phyloP scores from a whole-genome alignment of 2,113 vertebrate species.

The Tenrec ecaudatus region DNA sequence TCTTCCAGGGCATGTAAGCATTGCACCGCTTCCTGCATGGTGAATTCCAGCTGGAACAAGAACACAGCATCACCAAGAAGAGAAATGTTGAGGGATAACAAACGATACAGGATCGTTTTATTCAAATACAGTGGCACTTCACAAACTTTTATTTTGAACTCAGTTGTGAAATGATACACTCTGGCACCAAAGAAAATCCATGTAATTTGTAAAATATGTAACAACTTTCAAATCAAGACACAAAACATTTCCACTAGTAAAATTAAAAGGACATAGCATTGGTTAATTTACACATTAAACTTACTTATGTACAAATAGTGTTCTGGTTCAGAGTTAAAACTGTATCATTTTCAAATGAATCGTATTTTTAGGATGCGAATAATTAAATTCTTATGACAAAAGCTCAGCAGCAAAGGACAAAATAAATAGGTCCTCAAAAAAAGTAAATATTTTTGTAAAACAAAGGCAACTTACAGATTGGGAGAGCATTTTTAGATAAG shows the following conservation, averaged over 20 bases:
- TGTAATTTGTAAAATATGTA: slow-evolving; percentile 22
- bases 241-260: slow-evolving; percentile 52
- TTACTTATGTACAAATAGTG: slow-evolving; percentile 38
- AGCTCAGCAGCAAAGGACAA: neutral
- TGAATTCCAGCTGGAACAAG: slow-evolving; percentile 92
- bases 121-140: neutral
- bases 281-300: slow-evolving; percentile 52
- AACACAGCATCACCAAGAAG: slow-evolving; percentile 2
- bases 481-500: neutral
- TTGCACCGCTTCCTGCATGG: slow-evolving; percentile 96
- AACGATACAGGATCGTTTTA: neutral
- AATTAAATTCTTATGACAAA: neutral
- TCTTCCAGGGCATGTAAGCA: slow-evolving; percentile 95
- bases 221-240: slow-evolving; percentile 42
- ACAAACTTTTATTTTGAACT: neutral
- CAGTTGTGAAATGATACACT: neutral
- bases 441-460: neutral
- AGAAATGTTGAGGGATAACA: slow-evolving; percentile 15
- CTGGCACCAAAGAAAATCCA: slow-evolving; percentile 4
- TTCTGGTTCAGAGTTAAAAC: slow-evolving; percentile 34
- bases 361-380: slow-evolving; percentile 24
- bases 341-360: slow-evolving; percentile 24
- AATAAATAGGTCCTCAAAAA: neutral
- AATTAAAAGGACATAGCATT: slow-evolving; percentile 51
- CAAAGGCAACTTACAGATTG: neutral